Evolutionary conservation across 2,888 invertebrate genomes (phyloP).

Genomic region (Thyatira batis): DNA sequence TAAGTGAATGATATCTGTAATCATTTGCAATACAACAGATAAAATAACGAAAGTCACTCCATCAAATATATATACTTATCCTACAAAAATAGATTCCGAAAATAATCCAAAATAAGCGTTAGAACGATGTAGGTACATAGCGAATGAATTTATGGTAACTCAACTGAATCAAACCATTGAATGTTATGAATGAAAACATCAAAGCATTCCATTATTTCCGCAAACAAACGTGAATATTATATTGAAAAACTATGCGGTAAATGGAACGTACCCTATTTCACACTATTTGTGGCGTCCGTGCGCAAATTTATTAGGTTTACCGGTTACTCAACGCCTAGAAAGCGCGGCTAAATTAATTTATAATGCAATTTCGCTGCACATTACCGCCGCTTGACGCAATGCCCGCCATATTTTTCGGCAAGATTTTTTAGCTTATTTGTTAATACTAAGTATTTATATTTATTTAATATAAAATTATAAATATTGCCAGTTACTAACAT

Average conservation of each 20-base stretch:
- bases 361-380: slow-evolving; percentile 47
- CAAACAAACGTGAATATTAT: slow-evolving; percentile 22
- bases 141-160: no score
- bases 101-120: no score
- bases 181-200: no score
- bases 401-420: slow-evolving; percentile 24
- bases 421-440: slow-evolving; percentile 21
- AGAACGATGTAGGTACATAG: no score
- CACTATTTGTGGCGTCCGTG: slow-evolving; percentile 11
- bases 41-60: no score
- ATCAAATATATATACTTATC: no score
- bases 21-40: no score
- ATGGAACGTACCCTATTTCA: slow-evolving; percentile 15
- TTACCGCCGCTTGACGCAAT: slow-evolving; percentile 44
- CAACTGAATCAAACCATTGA: no score
- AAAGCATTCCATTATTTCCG: slow-evolving; percentile 3
- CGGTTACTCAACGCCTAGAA: slow-evolving; percentile 41
- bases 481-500: no score
- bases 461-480: no score
- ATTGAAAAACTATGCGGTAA: slow-evolving; percentile 17
- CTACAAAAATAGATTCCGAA: no score
- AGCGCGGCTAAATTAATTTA: slow-evolving; percentile 58
- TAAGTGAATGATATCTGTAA: no score
- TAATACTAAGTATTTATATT: not conserved
- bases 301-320: slow-evolving; percentile 38